phyloP scores from a whole-genome alignment of 2,113 vertebrate genomes.

The Pedionomus torquatus region DNA sequence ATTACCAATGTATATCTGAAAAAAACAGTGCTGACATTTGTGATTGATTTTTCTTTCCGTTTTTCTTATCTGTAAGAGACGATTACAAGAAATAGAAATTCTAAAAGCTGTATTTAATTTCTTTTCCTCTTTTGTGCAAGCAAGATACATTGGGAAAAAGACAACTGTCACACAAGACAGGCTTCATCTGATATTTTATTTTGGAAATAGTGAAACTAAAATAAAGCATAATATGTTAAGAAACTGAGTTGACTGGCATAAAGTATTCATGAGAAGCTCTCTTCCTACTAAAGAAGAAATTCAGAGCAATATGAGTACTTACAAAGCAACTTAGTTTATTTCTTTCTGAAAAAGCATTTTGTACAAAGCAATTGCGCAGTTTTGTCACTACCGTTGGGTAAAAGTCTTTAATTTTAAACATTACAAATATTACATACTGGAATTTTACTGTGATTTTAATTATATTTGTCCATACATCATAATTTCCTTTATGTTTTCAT shows the following conservation, averaged over 20 bases:
- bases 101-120: neutral
- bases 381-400: neutral
- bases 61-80: neutral
- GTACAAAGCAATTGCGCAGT: neutral
- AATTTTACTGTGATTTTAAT: neutral
- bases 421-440: neutral
- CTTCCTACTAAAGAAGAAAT: neutral
- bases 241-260: neutral
- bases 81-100: conserved; percentile 11
- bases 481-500: neutral
- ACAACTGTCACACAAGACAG: neutral
- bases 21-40: neutral
- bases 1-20: neutral
- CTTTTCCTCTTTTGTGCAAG: neutral
- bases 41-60: neutral
- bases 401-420: conserved; percentile 30
- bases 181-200: neutral
- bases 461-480: neutral
- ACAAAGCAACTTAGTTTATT: conserved; percentile 2
- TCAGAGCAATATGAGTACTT: neutral
- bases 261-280: neutral
- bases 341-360: conserved; percentile 51
- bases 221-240: neutral
- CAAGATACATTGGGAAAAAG: neutral
- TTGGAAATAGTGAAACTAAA: neutral